Percentiles rank a stretch among this genome's conserved stretches.
phyloP scores from a whole-genome alignment of 2,888 invertebrate species.

The Tanypteryx hageni region DNA sequence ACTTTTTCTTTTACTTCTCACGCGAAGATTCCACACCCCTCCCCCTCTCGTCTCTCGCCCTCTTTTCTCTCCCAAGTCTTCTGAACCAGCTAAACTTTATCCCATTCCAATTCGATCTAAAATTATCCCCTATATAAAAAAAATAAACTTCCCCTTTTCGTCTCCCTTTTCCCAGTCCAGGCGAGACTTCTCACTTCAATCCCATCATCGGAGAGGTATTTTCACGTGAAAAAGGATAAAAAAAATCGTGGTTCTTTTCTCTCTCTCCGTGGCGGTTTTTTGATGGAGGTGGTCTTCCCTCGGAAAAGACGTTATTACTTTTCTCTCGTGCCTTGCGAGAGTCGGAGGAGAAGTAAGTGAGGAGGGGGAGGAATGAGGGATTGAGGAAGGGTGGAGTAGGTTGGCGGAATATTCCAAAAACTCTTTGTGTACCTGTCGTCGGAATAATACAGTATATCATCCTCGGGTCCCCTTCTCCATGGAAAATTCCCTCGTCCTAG shows the following conservation, averaged over 20 bases:
- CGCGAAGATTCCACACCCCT: not conserved
- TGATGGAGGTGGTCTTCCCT: not conserved
- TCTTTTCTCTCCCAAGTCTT: not conserved
- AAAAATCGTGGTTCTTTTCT: too few species aligned
- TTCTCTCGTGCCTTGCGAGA: not conserved
- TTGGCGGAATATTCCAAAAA: slow-evolving; percentile 20
- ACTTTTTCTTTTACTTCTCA: slow-evolving; percentile 7
- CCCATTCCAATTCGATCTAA: slow-evolving; percentile 31
- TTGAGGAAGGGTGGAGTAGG: not conserved
- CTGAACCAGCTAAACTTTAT: not conserved
- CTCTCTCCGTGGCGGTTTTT: too few species aligned
- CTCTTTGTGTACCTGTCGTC: slow-evolving; percentile 45
- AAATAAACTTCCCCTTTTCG: slow-evolving; percentile 22
- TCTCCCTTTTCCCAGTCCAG: not conserved
- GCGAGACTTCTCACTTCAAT: not conserved
- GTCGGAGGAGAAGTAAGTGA: not conserved
- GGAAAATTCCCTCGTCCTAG: not conserved
- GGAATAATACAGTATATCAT: slow-evolving; percentile 36
- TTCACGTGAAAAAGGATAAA: too few species aligned
- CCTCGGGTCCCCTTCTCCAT: not conserved
- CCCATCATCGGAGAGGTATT: not conserved
- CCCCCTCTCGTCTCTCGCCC: not conserved
- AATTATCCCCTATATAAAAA: slow-evolving; percentile 1
- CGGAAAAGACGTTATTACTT: not conserved
- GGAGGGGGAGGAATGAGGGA: not conserved